Evolutionary conservation across 2,888 invertebrate species (phyloP), one percentile per base, ranked within the genome.

Genomic region (Scaptomyza polygonia): DNA sequence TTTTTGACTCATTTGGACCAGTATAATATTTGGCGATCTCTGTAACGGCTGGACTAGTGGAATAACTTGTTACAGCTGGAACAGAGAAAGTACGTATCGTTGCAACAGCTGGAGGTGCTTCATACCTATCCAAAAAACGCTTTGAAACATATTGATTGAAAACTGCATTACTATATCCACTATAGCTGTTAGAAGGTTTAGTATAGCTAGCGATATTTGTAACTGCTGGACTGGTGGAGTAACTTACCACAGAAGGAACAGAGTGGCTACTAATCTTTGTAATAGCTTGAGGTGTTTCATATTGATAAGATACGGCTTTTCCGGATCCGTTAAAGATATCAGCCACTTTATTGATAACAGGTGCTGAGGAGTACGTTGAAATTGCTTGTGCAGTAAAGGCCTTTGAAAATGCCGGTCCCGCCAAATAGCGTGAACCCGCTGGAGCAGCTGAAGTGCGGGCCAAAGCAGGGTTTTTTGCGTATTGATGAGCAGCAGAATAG

Each of bases 61-160:
- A 63, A 11, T 68, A 69, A 40, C 49, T 88, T 0, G 76, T 36
- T 0, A 76, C 21, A 6, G 64, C 45, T 0, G 85, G 82, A 8
- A 79, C 54, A 4, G 75, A 64, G 27, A 77, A 78, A 11, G 66
- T 69, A 27, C 74, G 72, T 21, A 75, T 54, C 48, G 83, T 86
- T 0, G 71, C 21, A 1, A 77, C 14, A 3, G 67, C 72, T 4
- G 80, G 79, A 21, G 62, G 61, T 14, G 43, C 53, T 2, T 59
- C 44, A 34, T 80, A 74, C 9, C 32, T 68, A 0, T 61, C 43
- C 8, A 81, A 49, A 29, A 72, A 75, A 3, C 88, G 89, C 49
- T 77, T 88, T 6, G 86, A 86, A 0, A 88, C 77, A 14, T 80
- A 84, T 1, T 86, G 77, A 40, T 84, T 80, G 0, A 82, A 76